Evolutionary conservation across 2,888 invertebrate genomes (phyloP).

Genomic region (Caenorhabditis sp.): DNA sequence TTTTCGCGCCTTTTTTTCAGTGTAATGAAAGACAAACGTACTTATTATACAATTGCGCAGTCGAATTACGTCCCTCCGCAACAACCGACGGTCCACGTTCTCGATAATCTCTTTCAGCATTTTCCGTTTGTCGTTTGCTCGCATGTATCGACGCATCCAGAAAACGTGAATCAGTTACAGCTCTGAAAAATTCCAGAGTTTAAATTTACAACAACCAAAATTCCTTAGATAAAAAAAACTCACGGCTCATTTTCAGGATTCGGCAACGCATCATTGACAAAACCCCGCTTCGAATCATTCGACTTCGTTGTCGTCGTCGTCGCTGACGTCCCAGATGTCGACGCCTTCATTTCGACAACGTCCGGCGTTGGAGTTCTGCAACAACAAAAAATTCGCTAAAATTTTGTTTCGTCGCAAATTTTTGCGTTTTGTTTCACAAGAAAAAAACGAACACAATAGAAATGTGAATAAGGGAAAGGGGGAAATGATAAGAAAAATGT

Average conservation of each 20-base stretch:
- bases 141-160: background rate
- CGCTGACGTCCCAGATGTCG: too few species aligned
- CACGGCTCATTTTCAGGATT: background rate
- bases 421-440: too few species aligned
- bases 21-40: background rate
- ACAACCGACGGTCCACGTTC: background rate
- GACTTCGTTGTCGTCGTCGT: background rate
- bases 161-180: background rate
- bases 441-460: too few species aligned
- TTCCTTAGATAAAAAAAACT: background rate
- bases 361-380: background rate
- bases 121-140: background rate
- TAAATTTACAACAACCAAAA: too few species aligned
- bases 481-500: background rate
- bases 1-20: background rate
- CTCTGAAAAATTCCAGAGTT: slow-evolving; percentile 3
- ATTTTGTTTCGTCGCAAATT: too few species aligned
- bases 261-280: background rate
- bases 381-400: background rate
- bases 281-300: background rate
- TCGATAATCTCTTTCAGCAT: background rate
- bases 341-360: background rate
- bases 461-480: background rate
- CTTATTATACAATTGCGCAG: background rate
- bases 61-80: background rate